Base-by-base conservation (phyloP, 2,797 vertebrate genomes). In the Channa striata region DNA sequence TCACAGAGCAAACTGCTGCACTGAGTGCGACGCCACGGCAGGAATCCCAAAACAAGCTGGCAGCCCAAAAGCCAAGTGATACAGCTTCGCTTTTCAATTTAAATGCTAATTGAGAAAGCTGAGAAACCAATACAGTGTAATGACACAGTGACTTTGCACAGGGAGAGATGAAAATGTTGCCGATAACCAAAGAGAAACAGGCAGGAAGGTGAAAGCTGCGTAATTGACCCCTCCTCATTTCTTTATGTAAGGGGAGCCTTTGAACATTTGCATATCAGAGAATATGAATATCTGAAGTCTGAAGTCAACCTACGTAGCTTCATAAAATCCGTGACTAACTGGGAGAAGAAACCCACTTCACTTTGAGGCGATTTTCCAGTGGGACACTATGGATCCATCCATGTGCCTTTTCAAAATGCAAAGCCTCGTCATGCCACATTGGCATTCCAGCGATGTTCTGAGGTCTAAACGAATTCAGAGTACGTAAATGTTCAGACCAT, bases 61-160 rank as follows among this genome's bases (percentile, higher is more conserved):
- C 46, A 39, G 67, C 71, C 59, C 66, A 63, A 79, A 81, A 79
- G 66, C 52, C 67, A 59, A 74, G 52, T n/a, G 70, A 52, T 56
- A 48, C 63, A 44, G 76, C 59, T 63, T 74, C 4, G 47, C 66
- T 73, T 89, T 90, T 85, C 84, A 87, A 92, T 91, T 91, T 90
- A 89, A 91, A 93, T 92, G 90, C 83, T 85, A 92, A 91, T 91
- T 90, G 83, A 54, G 10, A 67, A 25, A 73, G 36, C 34, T 60
- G 71, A 74, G 72, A 76, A 82, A 58, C 23, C 59, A 74, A 59
- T 51, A 80, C 33, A 67, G 74, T 23, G 13, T 78, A 80, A 85
- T 76, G 71, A 73, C 61, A 59, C 37, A 37, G 65, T 72, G 64
- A 78, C 83, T 78, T 83, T 83, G 72, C 77, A 83, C 69, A 67